phyloP scores from a whole-genome alignment of 2,797 vertebrate genomes.

The Eptatretus atami region DNA sequence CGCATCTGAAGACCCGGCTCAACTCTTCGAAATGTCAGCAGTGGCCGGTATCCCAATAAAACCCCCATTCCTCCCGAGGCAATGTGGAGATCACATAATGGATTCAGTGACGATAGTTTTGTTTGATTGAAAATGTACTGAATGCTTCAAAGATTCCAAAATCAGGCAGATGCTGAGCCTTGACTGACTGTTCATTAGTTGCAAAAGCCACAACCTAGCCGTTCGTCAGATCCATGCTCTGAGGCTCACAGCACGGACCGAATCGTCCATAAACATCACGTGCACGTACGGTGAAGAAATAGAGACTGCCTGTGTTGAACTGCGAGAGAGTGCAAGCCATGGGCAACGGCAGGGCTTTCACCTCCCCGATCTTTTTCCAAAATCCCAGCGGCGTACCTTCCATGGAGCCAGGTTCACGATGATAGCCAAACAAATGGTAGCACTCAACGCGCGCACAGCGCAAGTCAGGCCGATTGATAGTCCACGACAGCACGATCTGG shows the following conservation, averaged over 20 bases:
- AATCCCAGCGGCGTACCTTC: neutral
- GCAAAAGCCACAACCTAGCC: no score
- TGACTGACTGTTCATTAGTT: no score
- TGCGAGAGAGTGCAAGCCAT: constrained; percentile 3
- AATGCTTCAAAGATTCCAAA: no score
- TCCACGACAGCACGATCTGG: constrained; percentile 4
- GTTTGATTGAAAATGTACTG: no score
- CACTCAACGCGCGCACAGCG: neutral
- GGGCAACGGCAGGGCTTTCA: constrained; percentile 1
- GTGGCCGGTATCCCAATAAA: no score
- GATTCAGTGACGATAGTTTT: no score
- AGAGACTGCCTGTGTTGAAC: neutral
- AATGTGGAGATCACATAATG: no score
- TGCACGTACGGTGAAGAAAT: neutral
- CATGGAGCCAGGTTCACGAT: neutral
- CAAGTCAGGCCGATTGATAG: neutral
- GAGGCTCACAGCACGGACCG: constrained; percentile 1
- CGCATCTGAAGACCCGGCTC: no score
- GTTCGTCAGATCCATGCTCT: constrained; percentile 1
- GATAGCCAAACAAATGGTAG: neutral
- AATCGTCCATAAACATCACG: neutral
- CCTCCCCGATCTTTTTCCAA: neutral
- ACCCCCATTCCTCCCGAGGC: no score
- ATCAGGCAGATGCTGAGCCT: no score
- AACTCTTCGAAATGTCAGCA: no score